Conservation (phyloP, 1,140 invertebrate genomes). For the Philopotamus ludificatus region DNA sequence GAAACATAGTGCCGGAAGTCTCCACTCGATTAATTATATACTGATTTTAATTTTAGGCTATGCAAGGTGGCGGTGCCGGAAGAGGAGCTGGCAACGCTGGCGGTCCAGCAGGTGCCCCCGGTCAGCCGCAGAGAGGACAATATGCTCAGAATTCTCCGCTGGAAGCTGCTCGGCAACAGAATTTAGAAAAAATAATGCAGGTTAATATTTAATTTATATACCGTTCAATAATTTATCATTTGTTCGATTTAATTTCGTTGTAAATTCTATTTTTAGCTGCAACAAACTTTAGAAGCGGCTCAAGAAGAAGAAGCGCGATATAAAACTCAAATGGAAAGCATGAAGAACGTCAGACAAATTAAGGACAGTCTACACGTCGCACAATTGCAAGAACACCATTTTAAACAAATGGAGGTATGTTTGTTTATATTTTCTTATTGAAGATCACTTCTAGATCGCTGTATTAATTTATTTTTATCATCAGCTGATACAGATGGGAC, state of each 20-base stretch:
- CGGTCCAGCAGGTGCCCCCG: slow-evolving; percentile 43
- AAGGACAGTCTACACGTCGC: slow-evolving; percentile 73
- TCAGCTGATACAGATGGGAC: slow-evolving; percentile 35
- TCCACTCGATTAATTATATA: no score
- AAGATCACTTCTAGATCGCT: not conserved
- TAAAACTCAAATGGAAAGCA: slow-evolving; percentile 70
- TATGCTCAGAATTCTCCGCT: slow-evolving; percentile 43
- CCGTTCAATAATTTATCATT: not conserved
- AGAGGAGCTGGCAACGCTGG: slow-evolving; percentile 32
- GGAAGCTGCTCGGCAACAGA: slow-evolving; percentile 49
- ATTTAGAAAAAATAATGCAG: slow-evolving; percentile 54
- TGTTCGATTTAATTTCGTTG: not conserved
- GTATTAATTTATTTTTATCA: slow-evolving; percentile 5
- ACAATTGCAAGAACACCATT: slow-evolving; percentile 77
- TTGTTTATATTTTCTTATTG: not conserved
- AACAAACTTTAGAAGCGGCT: slow-evolving; percentile 71
- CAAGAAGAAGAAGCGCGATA: slow-evolving; percentile 75
- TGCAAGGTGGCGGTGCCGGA: slow-evolving; percentile 40
- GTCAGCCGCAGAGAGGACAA: slow-evolving; percentile 48
- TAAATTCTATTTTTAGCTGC: slow-evolving; percentile 55
- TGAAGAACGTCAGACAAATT: slow-evolving; percentile 61
- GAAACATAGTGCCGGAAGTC: no score
- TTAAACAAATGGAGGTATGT: slow-evolving; percentile 67
- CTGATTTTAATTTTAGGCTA: slow-evolving; percentile 32
- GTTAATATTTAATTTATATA: slow-evolving; percentile 7